These are phyloP conservation scores for Mesopsocus fuscifrons DNA, from an alignment of 2,888 invertebrate species.

Conservation along the genomic window DNA sequence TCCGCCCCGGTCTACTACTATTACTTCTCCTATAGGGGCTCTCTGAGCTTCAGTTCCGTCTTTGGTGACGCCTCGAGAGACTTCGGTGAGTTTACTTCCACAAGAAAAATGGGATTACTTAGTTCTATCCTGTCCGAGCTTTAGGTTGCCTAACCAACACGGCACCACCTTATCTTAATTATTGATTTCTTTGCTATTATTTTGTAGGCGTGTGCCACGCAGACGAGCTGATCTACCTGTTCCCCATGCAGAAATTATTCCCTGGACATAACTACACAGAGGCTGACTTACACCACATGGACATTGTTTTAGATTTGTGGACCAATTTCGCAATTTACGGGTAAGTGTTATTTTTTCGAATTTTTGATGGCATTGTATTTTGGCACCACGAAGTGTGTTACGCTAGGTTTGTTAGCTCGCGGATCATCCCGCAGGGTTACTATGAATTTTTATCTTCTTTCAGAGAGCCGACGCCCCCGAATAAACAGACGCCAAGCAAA, in stretches of 20 bases:
- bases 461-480: constrained; percentile 45
- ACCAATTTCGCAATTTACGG: not conserved
- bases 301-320: constrained; percentile 3
- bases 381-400: too few species aligned
- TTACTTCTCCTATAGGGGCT: constrained; percentile 43
- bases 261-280: constrained; percentile 1
- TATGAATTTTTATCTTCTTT: constrained; percentile 21
- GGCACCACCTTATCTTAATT: not conserved
- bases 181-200: not conserved
- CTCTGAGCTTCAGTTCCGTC: constrained; percentile 46
- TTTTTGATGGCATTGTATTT: too few species aligned
- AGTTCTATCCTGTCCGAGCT: too few species aligned
- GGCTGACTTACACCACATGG: not conserved
- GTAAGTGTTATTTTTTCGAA: constrained; percentile 1
- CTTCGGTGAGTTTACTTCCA: constrained; percentile 35
- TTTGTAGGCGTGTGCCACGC: constrained; percentile 55
- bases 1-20: constrained; percentile 42
- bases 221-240: constrained; percentile 64
- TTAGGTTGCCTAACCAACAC: not conserved
- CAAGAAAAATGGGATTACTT: too few species aligned
- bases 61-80: constrained; percentile 44
- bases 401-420: too few species aligned
- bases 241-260: constrained; percentile 34
- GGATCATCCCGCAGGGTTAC: too few species aligned
- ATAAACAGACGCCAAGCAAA: constrained; percentile 24